Percentiles rank a stretch among this genome's conserved stretches.
phyloP scores from a whole-genome alignment of 2,888 invertebrate species.

The Hypomecis punctinalis region DNA sequence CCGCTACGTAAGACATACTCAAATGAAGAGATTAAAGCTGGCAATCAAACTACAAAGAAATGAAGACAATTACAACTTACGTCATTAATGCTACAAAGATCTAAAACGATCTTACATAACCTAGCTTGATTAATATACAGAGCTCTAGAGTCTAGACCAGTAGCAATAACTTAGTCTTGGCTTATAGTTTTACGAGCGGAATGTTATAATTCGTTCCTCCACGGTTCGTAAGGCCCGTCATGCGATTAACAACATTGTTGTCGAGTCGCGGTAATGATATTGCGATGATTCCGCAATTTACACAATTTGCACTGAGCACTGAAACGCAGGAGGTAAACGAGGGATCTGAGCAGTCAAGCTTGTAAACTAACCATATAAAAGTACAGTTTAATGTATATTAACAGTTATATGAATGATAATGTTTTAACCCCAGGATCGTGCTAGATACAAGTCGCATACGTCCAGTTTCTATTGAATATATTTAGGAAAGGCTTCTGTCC shows the following conservation, averaged over 20 bases:
- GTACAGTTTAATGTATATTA: not conserved
- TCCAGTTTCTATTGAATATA: too few relatives aligned
- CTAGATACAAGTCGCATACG: too few relatives aligned
- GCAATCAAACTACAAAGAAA: too few relatives aligned
- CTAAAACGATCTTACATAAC: conserved; percentile 2
- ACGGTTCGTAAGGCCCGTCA: conserved; percentile 66
- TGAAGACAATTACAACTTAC: too few relatives aligned
- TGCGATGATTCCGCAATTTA: conserved; percentile 31
- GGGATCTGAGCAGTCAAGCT: not conserved
- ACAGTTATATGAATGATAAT: not conserved
- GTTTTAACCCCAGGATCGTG: too few relatives aligned
- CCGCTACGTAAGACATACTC: too few relatives aligned
- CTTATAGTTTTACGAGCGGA: conserved; percentile 48
- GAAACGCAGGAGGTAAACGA: conserved; percentile 6
- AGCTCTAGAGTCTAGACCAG: conserved; percentile 33
- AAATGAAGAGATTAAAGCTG: too few relatives aligned
- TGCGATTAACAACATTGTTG: conserved; percentile 64
- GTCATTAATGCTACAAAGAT: not conserved
- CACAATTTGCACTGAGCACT: conserved; percentile 27
- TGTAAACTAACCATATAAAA: not conserved
- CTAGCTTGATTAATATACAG: conserved; percentile 9
- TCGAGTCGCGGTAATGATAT: conserved; percentile 32
- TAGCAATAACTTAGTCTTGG: conserved; percentile 28
- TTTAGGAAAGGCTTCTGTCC: too few relatives aligned
- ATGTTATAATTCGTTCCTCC: conserved; percentile 59